Conservation (phyloP, 2,888 invertebrate species). For the Tricholauxania praeusta region DNA sequence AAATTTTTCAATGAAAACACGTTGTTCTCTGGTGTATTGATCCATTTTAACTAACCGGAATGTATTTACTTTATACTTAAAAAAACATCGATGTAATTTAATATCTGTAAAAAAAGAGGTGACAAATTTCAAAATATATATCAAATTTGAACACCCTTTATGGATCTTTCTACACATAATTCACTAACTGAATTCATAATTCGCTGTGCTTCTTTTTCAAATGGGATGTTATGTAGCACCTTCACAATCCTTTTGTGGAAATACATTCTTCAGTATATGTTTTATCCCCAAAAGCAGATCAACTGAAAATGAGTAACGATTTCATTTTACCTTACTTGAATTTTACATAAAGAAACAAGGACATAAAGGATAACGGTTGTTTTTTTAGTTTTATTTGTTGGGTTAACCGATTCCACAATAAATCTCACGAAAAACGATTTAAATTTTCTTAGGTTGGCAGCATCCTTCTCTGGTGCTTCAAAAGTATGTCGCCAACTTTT, state of each 20-base stretch:
- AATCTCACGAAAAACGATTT: slow-evolving; percentile 66
- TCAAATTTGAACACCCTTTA: too few relatives aligned
- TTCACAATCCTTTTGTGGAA: not conserved
- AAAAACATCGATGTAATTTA: too few relatives aligned
- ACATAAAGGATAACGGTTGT: slow-evolving; percentile 30
- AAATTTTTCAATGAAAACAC: too few relatives aligned
- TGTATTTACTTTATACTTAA: too few relatives aligned
- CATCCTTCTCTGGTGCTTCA: slow-evolving; percentile 1
- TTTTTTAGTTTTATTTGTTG: slow-evolving; percentile 36
- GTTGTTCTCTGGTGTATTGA: too few relatives aligned
- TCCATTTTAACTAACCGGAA: too few relatives aligned
- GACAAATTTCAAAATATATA: too few relatives aligned
- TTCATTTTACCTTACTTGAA: slow-evolving; percentile 43
- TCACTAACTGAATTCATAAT: too few relatives aligned
- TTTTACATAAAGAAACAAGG: slow-evolving; percentile 39
- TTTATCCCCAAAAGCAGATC: slow-evolving; percentile 48
- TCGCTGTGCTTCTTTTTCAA: too few relatives aligned
- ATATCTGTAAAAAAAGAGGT: too few relatives aligned
- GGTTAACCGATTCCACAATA: slow-evolving; percentile 67
- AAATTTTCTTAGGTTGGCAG: slow-evolving; percentile 48
- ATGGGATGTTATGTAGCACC: not conserved
- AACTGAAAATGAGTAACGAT: slow-evolving; percentile 51
- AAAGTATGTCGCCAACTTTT: slow-evolving; percentile 9
- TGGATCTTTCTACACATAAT: too few relatives aligned
- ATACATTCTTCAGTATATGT: slow-evolving; percentile 39